These are phyloP conservation scores for Drosophila bunnanda DNA, from an alignment of 2,888 invertebrate species.

Conservation along the genomic window DNA sequence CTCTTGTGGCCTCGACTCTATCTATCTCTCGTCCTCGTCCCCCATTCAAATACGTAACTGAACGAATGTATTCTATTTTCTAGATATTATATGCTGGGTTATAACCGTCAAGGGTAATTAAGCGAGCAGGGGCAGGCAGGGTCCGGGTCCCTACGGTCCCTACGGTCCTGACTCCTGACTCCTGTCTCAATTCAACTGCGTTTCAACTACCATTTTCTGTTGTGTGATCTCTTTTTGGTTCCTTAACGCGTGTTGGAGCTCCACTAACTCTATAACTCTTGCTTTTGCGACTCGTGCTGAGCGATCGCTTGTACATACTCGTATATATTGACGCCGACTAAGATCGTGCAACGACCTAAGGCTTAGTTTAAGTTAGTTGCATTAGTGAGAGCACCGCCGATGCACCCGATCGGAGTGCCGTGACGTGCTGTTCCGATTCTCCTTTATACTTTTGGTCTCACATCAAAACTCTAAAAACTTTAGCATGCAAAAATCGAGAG, in stretches of 20 bases:
- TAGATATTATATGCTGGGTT: slow-evolving; percentile 85
- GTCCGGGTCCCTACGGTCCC: neutral
- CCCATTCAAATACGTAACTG: slow-evolving; percentile 60
- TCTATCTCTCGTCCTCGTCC: slow-evolving; percentile 5
- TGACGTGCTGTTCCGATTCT: slow-evolving; percentile 34
- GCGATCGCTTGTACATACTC: slow-evolving; percentile 40
- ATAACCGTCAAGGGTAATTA: slow-evolving; percentile 85
- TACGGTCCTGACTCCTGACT: neutral
- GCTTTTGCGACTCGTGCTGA: slow-evolving; percentile 25
- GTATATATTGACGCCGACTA: slow-evolving; percentile 23
- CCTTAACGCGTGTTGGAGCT: slow-evolving; percentile 32
- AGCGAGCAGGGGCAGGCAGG: slow-evolving; percentile 35
- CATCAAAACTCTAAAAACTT: slow-evolving; percentile 30
- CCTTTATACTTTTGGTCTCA: slow-evolving; percentile 33
- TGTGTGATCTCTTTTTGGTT: slow-evolving; percentile 45
- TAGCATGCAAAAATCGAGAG: slow-evolving; percentile 58
- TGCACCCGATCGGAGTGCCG: slow-evolving; percentile 32
- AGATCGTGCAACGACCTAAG: slow-evolving; percentile 20
- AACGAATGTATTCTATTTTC: slow-evolving; percentile 77
- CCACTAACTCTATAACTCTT: slow-evolving; percentile 34
- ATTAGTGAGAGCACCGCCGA: slow-evolving; percentile 30
- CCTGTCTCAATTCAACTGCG: slow-evolving; percentile 36
- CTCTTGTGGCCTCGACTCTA: slow-evolving; percentile 60
- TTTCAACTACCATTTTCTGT: slow-evolving; percentile 47
- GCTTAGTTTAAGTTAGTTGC: slow-evolving; percentile 38